Percentiles rank a stretch among this genome's conserved stretches.
Evolutionary conservation across 1,140 invertebrate genomes (phyloP).

Genomic region (Drosophila tristis): DNA sequence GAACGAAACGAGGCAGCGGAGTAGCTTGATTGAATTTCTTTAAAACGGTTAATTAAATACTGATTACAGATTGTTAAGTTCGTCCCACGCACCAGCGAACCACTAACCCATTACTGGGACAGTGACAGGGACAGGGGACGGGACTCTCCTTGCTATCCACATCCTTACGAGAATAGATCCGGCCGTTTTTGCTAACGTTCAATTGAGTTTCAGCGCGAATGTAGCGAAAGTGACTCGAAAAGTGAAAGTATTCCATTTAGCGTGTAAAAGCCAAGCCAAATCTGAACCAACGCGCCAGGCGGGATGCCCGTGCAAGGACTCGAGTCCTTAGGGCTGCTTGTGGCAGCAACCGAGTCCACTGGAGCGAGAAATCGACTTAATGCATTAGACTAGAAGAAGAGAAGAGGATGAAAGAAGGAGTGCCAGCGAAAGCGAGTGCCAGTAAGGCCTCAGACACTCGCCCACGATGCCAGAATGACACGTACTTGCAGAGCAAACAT

Average conservation of each 20-base stretch:
- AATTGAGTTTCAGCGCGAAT: conserved; percentile 57
- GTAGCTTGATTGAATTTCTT: conserved; percentile 44
- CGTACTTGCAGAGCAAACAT: conserved; percentile 75
- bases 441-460: conserved; percentile 19
- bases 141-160: neutral
- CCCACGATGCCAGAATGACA: conserved; percentile 51
- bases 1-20: conserved; percentile 22
- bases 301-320: neutral
- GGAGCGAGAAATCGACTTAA: conserved; percentile 78
- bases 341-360: conserved; percentile 64
- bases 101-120: conserved; percentile 31
- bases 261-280: conserved; percentile 62
- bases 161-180: conserved; percentile 17
- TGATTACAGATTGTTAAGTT: conserved; percentile 32
- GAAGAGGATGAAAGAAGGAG: conserved; percentile 23
- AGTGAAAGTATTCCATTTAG: conserved; percentile 72
- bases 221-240: conserved; percentile 40
- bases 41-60: conserved; percentile 37
- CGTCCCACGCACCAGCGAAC: conserved; percentile 12
- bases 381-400: conserved; percentile 65
- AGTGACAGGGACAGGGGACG: conserved; percentile 14
- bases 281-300: conserved; percentile 40
- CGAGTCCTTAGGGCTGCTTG: conserved; percentile 34
- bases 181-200: conserved; percentile 56
- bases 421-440: conserved; percentile 31